Percentiles rank a stretch among this genome's conserved stretches.
phyloP scores from a whole-genome alignment of 2,113 vertebrate species.

The Carettochelys insculpta region DNA sequence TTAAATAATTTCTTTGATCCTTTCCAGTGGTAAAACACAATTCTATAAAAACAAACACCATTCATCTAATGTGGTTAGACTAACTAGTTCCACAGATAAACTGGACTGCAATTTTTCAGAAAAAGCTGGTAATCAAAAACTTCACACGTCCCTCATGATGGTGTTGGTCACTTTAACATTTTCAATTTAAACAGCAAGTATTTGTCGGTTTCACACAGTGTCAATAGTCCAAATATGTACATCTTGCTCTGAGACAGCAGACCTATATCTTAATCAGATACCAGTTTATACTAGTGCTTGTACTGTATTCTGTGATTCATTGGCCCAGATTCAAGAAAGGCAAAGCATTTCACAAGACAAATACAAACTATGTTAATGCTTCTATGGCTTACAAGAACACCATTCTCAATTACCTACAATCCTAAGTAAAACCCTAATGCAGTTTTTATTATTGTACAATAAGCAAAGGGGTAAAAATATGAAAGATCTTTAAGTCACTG shows the following conservation, averaged over 20 bases:
- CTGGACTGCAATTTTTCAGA: not conserved
- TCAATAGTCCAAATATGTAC: accelerated
- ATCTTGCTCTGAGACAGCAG: not conserved
- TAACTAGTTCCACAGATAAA: too few relatives aligned
- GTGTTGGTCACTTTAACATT: not conserved
- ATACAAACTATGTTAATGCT: not conserved
- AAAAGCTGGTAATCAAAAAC: not conserved
- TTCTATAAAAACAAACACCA: not conserved
- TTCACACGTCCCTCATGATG: accelerated
- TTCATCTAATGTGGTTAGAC: not conserved
- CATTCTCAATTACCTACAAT: accelerated
- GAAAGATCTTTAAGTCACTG: too few relatives aligned
- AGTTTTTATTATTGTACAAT: accelerated
- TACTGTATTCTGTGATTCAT: not conserved
- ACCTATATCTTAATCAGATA: not conserved
- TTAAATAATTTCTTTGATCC: not conserved
- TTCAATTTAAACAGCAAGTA: not conserved
- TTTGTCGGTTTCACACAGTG: not conserved
- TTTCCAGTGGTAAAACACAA: not conserved
- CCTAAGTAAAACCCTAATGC: not conserved
- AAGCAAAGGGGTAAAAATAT: accelerated
- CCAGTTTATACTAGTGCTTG: too few relatives aligned
- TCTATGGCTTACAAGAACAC: not conserved
- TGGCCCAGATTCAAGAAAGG: not conserved
- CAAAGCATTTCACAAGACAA: not conserved